Conservation (phyloP, 2,797 vertebrate species). For the Adelosebastes latens region DNA sequence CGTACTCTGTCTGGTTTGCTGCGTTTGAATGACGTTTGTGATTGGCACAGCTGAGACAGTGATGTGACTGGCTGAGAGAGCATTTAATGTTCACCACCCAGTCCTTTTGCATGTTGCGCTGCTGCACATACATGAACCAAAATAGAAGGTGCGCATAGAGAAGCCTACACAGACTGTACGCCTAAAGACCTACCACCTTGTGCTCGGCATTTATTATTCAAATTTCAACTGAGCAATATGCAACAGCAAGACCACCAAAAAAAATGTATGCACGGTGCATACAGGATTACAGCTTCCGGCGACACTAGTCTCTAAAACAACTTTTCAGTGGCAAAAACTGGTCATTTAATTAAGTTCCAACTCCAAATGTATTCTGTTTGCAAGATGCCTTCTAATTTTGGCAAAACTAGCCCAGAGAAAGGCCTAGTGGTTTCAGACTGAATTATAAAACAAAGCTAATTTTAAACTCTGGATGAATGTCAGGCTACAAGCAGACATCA, state of each 20-base stretch:
- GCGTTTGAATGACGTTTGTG: too few relatives aligned
- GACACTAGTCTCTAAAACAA: background rate
- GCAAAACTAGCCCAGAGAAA: background rate
- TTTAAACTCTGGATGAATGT: constrained; percentile 23
- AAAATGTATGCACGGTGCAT: too few relatives aligned
- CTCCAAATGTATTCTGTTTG: constrained; percentile 11
- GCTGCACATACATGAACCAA: too few relatives aligned
- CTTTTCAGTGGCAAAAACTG: constrained; percentile 2
- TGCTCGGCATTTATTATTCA: too few relatives aligned
- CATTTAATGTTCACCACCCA: too few relatives aligned
- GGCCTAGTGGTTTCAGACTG: constrained; percentile 6
- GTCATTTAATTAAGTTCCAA: background rate
- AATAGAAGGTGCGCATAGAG: too few relatives aligned
- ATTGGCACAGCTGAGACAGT: too few relatives aligned
- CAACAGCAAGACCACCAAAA: background rate
- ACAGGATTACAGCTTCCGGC: background rate
- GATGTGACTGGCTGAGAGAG: too few relatives aligned
- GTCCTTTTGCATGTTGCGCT: too few relatives aligned
- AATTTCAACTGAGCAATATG: background rate
- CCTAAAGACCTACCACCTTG: too few relatives aligned
- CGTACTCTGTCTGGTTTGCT: too few relatives aligned
- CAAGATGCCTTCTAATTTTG: background rate
- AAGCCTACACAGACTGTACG: too few relatives aligned
- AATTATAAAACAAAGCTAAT: constrained; percentile 46
- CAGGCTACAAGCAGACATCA: constrained; percentile 30